phyloP scores from a whole-genome alignment of 2,888 invertebrate species.

The Altica lythri region DNA sequence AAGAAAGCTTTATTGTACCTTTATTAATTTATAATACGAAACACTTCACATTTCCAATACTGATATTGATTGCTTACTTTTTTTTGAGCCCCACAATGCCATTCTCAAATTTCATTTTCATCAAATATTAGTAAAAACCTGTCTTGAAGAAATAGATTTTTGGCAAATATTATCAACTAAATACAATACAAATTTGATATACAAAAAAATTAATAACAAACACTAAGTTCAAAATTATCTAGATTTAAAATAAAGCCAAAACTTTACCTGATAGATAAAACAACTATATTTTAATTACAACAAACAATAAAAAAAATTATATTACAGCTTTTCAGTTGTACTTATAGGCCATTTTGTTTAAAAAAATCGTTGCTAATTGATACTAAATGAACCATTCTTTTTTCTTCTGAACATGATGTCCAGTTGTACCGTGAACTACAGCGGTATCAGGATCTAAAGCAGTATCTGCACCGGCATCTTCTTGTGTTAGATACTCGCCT shows the following conservation, averaged over 20 bases:
- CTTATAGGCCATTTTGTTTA: constrained; percentile 22
- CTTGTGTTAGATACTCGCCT: constrained; percentile 95
- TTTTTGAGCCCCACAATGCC: not conserved
- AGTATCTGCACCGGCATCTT: constrained; percentile 92
- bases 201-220: too few species aligned
- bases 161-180: too few species aligned
- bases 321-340: constrained; percentile 20
- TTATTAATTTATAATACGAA: too few species aligned
- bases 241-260: too few species aligned
- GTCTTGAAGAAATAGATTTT: not conserved
- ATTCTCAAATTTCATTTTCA: constrained; percentile 3
- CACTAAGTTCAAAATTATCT: too few species aligned
- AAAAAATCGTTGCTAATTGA: not conserved
- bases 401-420: constrained; percentile 89
- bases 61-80: not conserved
- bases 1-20: too few species aligned
- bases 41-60: not conserved
- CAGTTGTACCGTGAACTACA: constrained; percentile 86
- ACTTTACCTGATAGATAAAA: not conserved
- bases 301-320: constrained; percentile 12
- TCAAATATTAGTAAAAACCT: not conserved
- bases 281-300: not conserved
- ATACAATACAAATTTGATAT: constrained; percentile 4
- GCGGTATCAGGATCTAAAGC: constrained; percentile 94
- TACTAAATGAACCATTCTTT: constrained; percentile 90